A percentile compares a stretch with the other conserved stretches of the same genome.
Evolutionary conservation across 1,140 invertebrate genomes (phyloP).

Genomic region (Popillia japonica): DNA sequence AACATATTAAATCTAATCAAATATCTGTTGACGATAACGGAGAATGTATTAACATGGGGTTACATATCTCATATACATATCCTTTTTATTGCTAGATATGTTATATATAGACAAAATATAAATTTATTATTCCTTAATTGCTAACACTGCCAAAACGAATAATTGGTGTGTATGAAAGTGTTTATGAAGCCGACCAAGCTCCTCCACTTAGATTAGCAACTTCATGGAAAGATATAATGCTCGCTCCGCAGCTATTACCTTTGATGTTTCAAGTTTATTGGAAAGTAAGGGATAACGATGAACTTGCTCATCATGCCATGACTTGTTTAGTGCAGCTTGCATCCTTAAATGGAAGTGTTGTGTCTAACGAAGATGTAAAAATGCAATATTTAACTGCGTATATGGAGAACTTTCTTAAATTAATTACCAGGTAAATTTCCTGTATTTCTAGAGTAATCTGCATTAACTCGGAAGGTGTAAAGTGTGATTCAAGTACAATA

Average conservation of each 20-base stretch:
- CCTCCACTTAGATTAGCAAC: slow-evolving; percentile 69
- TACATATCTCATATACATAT: slow-evolving; percentile 64
- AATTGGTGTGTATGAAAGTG: slow-evolving; percentile 75
- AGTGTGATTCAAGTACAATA: not conserved
- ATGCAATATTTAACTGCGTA: slow-evolving; percentile 77
- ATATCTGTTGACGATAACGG: slow-evolving; percentile 55
- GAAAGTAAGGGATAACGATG: slow-evolving; percentile 78
- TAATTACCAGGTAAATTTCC: slow-evolving; percentile 59
- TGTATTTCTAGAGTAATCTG: no score
- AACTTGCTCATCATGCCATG: slow-evolving; percentile 78
- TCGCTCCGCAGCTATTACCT: slow-evolving; percentile 75
- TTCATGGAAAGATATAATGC: slow-evolving; percentile 79
- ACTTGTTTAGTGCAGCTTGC: slow-evolving; percentile 84
- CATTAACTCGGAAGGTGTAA: no score
- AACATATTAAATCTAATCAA: slow-evolving; percentile 51
- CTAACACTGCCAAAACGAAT: slow-evolving; percentile 71
- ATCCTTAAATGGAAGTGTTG: slow-evolving; percentile 76
- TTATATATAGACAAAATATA: not conserved
- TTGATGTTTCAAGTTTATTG: slow-evolving; percentile 86
- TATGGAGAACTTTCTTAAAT: slow-evolving; percentile 73
- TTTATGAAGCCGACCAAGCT: slow-evolving; percentile 72
- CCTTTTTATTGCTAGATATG: slow-evolving; percentile 62
- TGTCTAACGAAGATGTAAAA: slow-evolving; percentile 67
- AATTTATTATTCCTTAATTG: slow-evolving; percentile 62
- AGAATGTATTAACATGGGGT: slow-evolving; percentile 56